These are phyloP conservation scores for Macaca mulatta DNA, from an alignment of 2,113 vertebrate species.

Conservation along the genomic window DNA sequence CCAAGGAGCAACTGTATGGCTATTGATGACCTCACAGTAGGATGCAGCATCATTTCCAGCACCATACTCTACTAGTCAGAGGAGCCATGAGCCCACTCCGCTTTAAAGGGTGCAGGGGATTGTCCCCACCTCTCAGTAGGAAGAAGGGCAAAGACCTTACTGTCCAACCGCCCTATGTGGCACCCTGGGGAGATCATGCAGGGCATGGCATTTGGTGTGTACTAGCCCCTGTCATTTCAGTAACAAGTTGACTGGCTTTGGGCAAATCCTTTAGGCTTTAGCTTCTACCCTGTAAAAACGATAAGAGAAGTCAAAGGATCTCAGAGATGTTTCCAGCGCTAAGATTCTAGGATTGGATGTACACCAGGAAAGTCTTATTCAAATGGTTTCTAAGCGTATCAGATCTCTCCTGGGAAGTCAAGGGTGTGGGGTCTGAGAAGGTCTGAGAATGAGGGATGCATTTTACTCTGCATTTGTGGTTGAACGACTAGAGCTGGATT, in stretches of 20 bases:
- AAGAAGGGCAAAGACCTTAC: not conserved
- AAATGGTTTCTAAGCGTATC: not conserved
- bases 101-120: not conserved
- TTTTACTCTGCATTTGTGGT: not conserved
- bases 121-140: not conserved
- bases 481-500: not conserved
- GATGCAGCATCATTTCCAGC: not conserved
- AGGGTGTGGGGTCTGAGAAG: not conserved
- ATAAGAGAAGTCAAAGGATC: not conserved
- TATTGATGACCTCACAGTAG: not conserved
- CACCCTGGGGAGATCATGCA: not conserved
- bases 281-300: not conserved
- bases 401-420: not conserved
- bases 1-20: not conserved
- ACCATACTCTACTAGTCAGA: not conserved
- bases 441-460: not conserved
- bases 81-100: not conserved
- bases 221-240: not conserved
- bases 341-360: not conserved
- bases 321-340: not conserved
- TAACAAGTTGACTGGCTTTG: not conserved
- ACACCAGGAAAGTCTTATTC: not conserved
- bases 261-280: not conserved
- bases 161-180: not conserved
- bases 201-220: not conserved